phyloP scores from a whole-genome alignment of 92 coral and sea anemone species.

The Palythoa heliodiscus region DNA sequence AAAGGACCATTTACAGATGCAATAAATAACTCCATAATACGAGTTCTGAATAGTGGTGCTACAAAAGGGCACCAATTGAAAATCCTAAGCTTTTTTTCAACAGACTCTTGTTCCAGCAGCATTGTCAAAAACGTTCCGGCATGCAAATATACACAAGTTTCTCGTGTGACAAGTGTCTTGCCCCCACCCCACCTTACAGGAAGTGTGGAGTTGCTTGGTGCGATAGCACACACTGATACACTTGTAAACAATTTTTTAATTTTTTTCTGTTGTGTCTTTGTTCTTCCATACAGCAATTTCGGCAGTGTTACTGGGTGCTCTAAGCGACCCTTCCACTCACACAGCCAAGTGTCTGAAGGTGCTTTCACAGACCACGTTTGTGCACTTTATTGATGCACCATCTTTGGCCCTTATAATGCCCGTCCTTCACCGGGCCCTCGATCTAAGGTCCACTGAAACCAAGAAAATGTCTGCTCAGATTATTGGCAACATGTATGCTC shows the following conservation, averaged over 20 bases:
- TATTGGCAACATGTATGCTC: slow-evolving; percentile 96
- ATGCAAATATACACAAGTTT: neutral
- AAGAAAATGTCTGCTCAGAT: slow-evolving; percentile 99
- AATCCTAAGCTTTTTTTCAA: no score
- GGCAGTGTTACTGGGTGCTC: slow-evolving; percentile 91
- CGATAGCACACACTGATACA: slow-evolving; percentile 88
- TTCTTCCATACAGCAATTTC: slow-evolving; percentile 80
- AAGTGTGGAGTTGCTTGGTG: slow-evolving; percentile 96
- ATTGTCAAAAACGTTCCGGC: no score
- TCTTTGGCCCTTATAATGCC: slow-evolving; percentile 99
- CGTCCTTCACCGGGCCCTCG: slow-evolving; percentile 92
- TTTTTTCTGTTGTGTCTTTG: neutral
- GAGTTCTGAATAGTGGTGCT: no score
- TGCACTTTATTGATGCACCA: slow-evolving; percentile 96
- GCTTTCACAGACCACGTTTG: slow-evolving; percentile 90
- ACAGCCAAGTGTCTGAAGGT: slow-evolving; percentile 92
- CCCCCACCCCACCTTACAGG: slow-evolving; percentile 63
- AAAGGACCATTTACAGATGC: no score
- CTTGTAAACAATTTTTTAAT: neutral
- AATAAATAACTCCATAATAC: no score
- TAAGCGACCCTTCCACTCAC: slow-evolving; percentile 91
- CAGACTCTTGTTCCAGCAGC: neutral
- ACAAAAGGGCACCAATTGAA: no score
- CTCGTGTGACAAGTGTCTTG: neutral
- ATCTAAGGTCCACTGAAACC: slow-evolving; percentile 92